Percentiles rank a stretch among this genome's conserved stretches.
phyloP scores from a whole-genome alignment of 2,113 vertebrate species.

The Mobula hypostoma region DNA sequence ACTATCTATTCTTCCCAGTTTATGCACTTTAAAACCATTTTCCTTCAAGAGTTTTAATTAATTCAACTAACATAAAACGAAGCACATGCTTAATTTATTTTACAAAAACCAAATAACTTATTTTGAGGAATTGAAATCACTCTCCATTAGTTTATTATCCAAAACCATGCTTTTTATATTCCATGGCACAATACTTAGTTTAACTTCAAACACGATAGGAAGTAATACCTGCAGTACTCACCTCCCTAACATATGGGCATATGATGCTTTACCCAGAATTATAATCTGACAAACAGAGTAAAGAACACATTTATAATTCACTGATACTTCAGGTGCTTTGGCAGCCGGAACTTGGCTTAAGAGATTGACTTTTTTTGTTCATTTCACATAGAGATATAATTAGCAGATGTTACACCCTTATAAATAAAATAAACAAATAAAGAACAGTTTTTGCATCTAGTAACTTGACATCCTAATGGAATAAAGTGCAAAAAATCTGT shows the following conservation, averaged over 20 bases:
- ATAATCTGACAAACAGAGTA: background rate
- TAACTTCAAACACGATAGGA: background rate
- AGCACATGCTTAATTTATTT: background rate
- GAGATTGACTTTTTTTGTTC: background rate
- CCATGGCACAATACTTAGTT: background rate
- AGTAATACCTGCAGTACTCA: background rate
- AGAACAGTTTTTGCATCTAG: background rate
- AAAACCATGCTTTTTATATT: background rate
- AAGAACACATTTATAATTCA: background rate
- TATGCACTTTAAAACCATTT: background rate
- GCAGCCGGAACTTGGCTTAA: background rate
- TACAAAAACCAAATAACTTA: background rate
- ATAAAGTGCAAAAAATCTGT: background rate
- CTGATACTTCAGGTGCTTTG: background rate
- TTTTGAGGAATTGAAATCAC: background rate
- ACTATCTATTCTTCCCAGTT: background rate
- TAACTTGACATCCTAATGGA: background rate
- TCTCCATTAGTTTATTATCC: background rate
- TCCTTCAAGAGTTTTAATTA: background rate
- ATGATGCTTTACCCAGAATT: background rate
- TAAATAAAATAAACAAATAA: background rate
- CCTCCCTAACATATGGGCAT: background rate
- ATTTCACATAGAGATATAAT: background rate
- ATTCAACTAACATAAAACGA: background rate
- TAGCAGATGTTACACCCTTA: background rate